Percentiles rank a stretch among this genome's conserved stretches.
These are phyloP conservation scores for Athene cunicularia DNA, from an alignment of 2,113 vertebrate genomes.

Conservation along the genomic window DNA sequence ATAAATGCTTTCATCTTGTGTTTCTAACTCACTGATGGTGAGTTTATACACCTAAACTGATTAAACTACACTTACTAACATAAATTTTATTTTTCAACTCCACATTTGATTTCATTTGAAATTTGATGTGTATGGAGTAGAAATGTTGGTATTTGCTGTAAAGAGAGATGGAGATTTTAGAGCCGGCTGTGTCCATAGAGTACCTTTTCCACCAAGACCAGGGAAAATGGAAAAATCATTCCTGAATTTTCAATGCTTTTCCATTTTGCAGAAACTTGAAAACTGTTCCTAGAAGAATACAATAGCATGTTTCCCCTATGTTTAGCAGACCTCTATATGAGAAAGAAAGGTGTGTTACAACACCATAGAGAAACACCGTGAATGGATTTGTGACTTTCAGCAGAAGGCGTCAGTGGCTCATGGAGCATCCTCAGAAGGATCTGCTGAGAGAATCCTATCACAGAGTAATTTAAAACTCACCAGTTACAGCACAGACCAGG, in stretches of 20 bases:
- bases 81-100: background rate
- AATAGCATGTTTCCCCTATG: accelerated
- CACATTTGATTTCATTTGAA: background rate
- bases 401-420: background rate
- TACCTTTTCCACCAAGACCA: background rate
- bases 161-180: background rate
- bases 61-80: background rate
- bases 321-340: background rate
- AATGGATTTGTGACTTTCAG: background rate
- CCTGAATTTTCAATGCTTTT: background rate
- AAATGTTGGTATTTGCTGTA: background rate
- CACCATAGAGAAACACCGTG: background rate
- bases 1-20: background rate
- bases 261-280: background rate
- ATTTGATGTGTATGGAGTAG: background rate
- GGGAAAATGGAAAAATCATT: background rate
- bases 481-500: accelerated
- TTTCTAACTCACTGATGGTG: background rate
- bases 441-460: background rate
- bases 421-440: background rate
- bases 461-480: background rate
- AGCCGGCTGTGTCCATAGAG: background rate
- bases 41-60: background rate
- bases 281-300: background rate
- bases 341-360: background rate